Percentiles rank a stretch among this genome's conserved stretches.
Conservation (phyloP, 2,888 invertebrate species). For the Nowickia ferox region DNA sequence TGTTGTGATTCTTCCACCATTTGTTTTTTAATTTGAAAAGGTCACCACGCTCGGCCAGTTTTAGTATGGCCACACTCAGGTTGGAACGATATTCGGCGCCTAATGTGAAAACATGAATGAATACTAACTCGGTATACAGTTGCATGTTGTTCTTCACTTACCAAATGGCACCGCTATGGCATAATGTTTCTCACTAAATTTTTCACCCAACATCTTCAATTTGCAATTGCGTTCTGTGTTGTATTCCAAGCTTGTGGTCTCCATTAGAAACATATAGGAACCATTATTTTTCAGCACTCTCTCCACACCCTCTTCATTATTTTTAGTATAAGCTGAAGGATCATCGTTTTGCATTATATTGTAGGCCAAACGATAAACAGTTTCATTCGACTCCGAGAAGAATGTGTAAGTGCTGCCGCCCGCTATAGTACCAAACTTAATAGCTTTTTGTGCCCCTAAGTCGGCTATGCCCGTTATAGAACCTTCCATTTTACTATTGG, state of each 20-base stretch:
- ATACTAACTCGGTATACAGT: not conserved
- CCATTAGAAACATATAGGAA: constrained; percentile 97
- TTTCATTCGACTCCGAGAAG: constrained; percentile 93
- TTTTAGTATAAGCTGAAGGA: constrained; percentile 90
- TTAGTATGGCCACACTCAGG: constrained; percentile 94
- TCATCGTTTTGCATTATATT: constrained; percentile 92
- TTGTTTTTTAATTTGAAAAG: constrained; percentile 91
- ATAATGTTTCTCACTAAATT: constrained; percentile 95
- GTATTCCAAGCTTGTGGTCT: constrained; percentile 97
- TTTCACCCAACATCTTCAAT: constrained; percentile 90
- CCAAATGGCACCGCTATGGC: constrained; percentile 96
- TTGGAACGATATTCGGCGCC: constrained; percentile 88
- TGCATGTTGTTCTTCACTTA: constrained; percentile 81
- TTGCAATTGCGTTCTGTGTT: constrained; percentile 91
- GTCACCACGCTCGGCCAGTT: constrained; percentile 93
- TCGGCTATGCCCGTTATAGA: constrained; percentile 95
- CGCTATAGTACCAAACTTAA: constrained; percentile 94
- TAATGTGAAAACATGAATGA: constrained; percentile 9
- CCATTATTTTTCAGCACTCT: constrained; percentile 89
- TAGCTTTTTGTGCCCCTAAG: constrained; percentile 94
- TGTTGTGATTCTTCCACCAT: constrained; percentile 93
- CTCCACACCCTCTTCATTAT: constrained; percentile 92
- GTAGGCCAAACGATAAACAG: constrained; percentile 94
- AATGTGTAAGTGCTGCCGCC: constrained; percentile 96
- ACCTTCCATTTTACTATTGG: constrained; percentile 93